Percentiles rank a stretch among this genome's conserved stretches.
phyloP scores from a whole-genome alignment of 2,797 vertebrate genomes.

The Tapirus indicus region DNA sequence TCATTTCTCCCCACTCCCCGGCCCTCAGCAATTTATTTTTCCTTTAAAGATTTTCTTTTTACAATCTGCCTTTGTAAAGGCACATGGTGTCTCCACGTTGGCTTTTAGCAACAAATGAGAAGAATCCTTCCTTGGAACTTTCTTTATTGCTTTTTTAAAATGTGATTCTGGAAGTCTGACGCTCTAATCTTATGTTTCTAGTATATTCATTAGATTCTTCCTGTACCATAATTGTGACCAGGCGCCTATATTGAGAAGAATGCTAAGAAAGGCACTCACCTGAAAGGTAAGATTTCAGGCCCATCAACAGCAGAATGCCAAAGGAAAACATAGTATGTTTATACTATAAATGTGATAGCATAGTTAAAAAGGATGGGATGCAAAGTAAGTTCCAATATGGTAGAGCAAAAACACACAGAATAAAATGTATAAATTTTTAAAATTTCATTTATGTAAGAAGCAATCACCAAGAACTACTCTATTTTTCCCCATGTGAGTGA shows the following conservation, averaged over 20 bases:
- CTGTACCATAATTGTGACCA: background rate
- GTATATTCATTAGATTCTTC: background rate
- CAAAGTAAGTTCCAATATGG: background rate
- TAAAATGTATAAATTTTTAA: background rate
- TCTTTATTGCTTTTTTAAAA: slow-evolving; percentile 44
- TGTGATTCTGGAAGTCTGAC: background rate
- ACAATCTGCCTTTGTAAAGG: slow-evolving; percentile 63
- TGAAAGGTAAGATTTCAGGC: background rate
- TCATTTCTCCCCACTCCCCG: background rate
- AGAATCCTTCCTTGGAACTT: slow-evolving; percentile 36
- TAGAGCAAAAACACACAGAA: background rate
- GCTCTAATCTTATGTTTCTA: background rate
- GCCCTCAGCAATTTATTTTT: slow-evolving; percentile 63
- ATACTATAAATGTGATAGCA: background rate
- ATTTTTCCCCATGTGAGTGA: background rate
- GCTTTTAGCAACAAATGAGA: background rate
- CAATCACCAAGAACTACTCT: background rate
- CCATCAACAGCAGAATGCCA: background rate
- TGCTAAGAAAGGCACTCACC: background rate
- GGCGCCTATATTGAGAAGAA: background rate
- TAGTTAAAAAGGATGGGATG: background rate
- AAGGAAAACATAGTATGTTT: background rate
- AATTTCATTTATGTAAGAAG: background rate
- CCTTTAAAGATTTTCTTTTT: slow-evolving; percentile 74
- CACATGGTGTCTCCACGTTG: background rate